Conservation (phyloP, 2,113 vertebrate genomes). For the Caranx ignobilis region DNA sequence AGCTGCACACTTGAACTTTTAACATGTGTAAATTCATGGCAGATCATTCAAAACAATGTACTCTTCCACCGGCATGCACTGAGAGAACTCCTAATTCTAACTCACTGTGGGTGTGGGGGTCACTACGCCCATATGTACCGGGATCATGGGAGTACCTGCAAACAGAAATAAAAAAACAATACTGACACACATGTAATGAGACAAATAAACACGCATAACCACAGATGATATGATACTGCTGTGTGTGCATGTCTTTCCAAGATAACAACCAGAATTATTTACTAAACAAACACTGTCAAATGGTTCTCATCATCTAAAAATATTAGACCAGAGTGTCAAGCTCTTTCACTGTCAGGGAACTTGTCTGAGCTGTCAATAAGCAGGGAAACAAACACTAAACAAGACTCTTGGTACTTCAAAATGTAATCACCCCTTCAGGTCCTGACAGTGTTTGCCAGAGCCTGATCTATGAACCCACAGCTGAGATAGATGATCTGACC, state of each 20-base stretch:
- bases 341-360: background rate
- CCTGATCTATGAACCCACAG: background rate
- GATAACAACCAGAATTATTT: too few species aligned
- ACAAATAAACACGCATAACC: background rate
- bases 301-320: too few species aligned
- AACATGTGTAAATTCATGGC: background rate
- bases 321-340: background rate
- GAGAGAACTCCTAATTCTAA: constrained; percentile 33
- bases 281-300: too few species aligned
- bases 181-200: background rate
- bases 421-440: background rate
- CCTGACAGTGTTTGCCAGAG: too few species aligned
- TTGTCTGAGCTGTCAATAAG: background rate
- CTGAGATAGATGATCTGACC: background rate
- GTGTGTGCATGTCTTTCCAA: too few species aligned
- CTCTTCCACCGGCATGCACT: background rate
- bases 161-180: constrained; percentile 1
- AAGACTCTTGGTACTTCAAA: background rate
- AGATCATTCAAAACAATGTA: constrained; percentile 11
- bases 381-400: background rate
- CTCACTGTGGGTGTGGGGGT: constrained; percentile 91
- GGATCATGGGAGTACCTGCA: constrained; percentile 97
- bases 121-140: constrained; percentile 98
- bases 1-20: background rate
- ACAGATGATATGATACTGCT: background rate